Percentiles rank a stretch among this genome's conserved stretches.
These are phyloP conservation scores for Rhingia rostrata DNA, from an alignment of 2,888 invertebrate species.

Conservation along the genomic window DNA sequence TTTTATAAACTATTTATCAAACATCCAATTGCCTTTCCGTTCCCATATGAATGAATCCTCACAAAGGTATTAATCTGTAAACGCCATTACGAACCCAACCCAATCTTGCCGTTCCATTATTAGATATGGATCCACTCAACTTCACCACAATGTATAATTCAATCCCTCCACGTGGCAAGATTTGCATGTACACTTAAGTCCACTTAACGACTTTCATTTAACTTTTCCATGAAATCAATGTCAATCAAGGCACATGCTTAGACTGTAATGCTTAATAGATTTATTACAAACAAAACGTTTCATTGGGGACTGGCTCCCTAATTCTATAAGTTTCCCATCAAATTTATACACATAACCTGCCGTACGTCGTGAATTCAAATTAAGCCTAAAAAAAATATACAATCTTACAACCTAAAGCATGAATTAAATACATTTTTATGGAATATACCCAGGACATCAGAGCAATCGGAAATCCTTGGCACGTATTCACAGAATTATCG, in stretches of 20 bases:
- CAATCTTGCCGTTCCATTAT: neutral
- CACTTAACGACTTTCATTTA: neutral
- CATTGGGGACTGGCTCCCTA: neutral
- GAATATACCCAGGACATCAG: no score
- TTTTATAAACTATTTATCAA: no score
- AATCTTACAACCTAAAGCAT: neutral
- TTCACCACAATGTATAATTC: neutral
- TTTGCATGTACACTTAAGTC: neutral
- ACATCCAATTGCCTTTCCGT: no score
- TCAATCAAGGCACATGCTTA: neutral
- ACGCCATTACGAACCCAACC: no score
- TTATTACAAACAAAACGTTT: neutral
- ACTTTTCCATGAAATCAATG: neutral
- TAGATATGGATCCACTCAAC: no score
- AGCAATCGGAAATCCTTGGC: slow-evolving; percentile 26
- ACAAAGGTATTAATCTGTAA: no score
- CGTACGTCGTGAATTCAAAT: slow-evolving; percentile 30
- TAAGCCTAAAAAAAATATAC: neutral
- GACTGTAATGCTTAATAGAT: neutral
- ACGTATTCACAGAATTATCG: slow-evolving; percentile 34
- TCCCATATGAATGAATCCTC: no score
- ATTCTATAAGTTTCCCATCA: neutral
- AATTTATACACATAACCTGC: slow-evolving; percentile 11
- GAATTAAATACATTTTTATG: neutral
- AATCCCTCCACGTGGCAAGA: neutral